Percentiles rank a stretch among this genome's conserved stretches.
Conservation (phyloP, 2,113 vertebrate species). For the Apodemus speciosus region DNA sequence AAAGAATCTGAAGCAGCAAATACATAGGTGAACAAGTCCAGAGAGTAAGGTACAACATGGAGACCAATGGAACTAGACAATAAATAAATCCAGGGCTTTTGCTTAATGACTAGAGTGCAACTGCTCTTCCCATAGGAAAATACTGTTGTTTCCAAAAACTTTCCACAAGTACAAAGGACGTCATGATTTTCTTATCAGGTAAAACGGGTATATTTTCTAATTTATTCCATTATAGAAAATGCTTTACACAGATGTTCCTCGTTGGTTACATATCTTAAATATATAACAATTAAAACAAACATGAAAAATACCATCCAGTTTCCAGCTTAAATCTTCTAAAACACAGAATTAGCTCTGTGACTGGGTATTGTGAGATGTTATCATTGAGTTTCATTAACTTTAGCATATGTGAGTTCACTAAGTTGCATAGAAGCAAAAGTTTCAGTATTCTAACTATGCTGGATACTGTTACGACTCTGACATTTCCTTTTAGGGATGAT, state of each 20-base stretch:
- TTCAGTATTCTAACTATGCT: background rate
- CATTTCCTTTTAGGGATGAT: background rate
- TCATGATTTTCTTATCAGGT: background rate
- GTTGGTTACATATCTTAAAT: background rate
- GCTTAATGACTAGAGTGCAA: background rate
- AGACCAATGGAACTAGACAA: accelerated
- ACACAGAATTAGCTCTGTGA: background rate
- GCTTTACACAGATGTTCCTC: background rate
- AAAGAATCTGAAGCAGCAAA: background rate
- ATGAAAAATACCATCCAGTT: background rate
- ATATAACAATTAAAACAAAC: background rate
- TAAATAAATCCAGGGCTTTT: background rate
- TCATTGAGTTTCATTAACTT: background rate
- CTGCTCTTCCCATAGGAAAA: background rate
- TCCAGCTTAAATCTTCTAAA: background rate
- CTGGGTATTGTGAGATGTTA: background rate
- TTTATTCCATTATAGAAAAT: background rate
- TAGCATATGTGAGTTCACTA: background rate
- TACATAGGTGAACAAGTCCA: background rate
- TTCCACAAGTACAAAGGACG: background rate
- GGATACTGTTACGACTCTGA: background rate
- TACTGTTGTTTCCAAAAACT: background rate
- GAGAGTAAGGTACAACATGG: background rate
- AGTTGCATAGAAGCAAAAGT: background rate
- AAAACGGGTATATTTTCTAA: background rate